These are phyloP conservation scores for Paramisgurnus dabryanus DNA, from an alignment of 2,113 vertebrate species.

Conservation along the genomic window DNA sequence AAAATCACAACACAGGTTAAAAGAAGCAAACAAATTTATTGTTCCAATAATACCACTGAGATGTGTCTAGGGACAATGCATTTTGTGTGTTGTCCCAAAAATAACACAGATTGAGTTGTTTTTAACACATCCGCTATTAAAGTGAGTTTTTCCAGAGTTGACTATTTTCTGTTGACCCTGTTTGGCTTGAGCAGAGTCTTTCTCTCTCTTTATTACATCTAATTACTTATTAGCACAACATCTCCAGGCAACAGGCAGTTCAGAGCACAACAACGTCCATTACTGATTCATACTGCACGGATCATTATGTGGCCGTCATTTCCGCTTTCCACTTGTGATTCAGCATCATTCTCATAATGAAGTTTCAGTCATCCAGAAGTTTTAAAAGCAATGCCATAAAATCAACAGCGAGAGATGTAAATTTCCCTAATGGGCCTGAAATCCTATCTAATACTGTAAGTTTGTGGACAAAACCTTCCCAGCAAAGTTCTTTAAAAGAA, in stretches of 20 bases:
- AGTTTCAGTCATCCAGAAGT: slow-evolving; percentile 35
- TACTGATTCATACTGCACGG: not conserved
- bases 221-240: slow-evolving; percentile 16
- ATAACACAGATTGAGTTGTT: too few relatives aligned
- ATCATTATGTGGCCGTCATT: not conserved
- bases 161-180: not conserved
- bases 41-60: too few relatives aligned
- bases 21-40: too few relatives aligned
- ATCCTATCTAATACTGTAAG: not conserved
- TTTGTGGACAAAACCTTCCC: slow-evolving; percentile 2
- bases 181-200: not conserved
- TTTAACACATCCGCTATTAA: too few relatives aligned
- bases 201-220: slow-evolving; percentile 25
- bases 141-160: not conserved
- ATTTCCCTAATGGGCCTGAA: too few relatives aligned
- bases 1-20: too few relatives aligned
- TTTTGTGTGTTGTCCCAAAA: too few relatives aligned
- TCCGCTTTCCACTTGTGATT: not conserved
- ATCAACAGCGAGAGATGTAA: too few relatives aligned
- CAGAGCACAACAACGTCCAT: slow-evolving; percentile 20
- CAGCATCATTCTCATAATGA: not conserved
- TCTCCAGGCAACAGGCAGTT: slow-evolving; percentile 12
- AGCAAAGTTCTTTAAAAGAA: slow-evolving; percentile 5
- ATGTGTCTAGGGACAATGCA: too few relatives aligned
- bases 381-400: slow-evolving; percentile 55